phyloP scores from a whole-genome alignment of 2,797 vertebrate species.

The Clamator glandarius region DNA sequence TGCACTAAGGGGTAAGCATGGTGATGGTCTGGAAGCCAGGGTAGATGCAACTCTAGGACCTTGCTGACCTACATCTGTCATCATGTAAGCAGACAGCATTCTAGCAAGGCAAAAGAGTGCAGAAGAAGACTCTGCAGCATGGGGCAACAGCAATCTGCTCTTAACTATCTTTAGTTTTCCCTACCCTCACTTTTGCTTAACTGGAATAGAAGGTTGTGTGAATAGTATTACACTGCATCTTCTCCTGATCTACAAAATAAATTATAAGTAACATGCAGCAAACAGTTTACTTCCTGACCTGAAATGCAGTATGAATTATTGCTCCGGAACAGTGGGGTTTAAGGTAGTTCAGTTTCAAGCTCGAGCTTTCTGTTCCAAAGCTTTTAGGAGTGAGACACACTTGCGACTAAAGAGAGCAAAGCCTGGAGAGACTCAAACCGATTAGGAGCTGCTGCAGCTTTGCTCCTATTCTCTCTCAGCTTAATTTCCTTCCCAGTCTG shows the following conservation, averaged over 20 bases:
- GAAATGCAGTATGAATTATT: neutral
- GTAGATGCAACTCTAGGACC: neutral
- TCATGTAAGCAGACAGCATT: neutral
- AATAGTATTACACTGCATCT: neutral
- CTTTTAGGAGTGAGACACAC: neutral
- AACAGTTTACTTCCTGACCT: neutral
- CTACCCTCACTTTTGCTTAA: neutral
- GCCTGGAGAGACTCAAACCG: neutral
- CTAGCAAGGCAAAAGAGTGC: neutral
- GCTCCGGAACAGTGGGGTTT: neutral
- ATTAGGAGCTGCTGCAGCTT: neutral
- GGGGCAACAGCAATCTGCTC: neutral
- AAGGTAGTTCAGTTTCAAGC: neutral
- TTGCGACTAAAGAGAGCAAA: neutral
- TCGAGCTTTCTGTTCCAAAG: neutral
- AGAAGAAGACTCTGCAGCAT: neutral
- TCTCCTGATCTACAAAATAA: neutral
- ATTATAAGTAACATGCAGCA: neutral
- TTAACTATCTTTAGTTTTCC: neutral
- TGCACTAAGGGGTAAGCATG: neutral
- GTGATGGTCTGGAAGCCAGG: neutral
- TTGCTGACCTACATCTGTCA: neutral
- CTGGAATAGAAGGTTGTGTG: neutral
- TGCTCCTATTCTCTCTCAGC: neutral
- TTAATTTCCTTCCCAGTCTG: neutral